Conservation (phyloP, 1,140 invertebrate genomes). For the Ceratosolen solmsi region DNA sequence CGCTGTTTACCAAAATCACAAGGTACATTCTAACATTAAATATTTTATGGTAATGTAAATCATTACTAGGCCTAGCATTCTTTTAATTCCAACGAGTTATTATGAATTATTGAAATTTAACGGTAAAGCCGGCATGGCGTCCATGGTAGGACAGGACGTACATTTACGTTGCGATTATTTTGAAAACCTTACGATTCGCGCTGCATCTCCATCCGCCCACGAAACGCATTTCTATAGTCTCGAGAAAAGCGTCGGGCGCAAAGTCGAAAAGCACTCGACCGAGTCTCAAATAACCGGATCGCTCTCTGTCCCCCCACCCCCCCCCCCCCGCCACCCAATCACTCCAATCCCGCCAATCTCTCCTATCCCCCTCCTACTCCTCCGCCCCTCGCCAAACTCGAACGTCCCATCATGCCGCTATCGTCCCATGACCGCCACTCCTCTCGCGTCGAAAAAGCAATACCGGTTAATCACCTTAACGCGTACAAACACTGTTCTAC, state of each 20-base stretch:
- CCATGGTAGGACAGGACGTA: background rate
- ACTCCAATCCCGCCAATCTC: too few relatives aligned
- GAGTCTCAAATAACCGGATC: background rate
- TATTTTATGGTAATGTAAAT: background rate
- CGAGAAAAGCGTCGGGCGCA: background rate
- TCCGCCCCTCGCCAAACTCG: background rate
- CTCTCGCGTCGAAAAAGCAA: conserved; percentile 1
- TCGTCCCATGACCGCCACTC: too few relatives aligned
- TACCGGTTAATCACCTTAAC: conserved; percentile 23
- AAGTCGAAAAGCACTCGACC: background rate
- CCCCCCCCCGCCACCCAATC: background rate
- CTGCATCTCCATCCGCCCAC: background rate
- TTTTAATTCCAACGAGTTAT: background rate
- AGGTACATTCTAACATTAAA: background rate
- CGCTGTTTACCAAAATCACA: background rate
- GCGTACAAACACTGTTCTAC: background rate
- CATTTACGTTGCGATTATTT: background rate
- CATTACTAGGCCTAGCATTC: background rate
- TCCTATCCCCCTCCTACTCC: background rate
- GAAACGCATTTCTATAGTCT: background rate
- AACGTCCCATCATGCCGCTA: too few relatives aligned
- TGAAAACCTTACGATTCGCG: background rate
- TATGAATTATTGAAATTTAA: background rate
- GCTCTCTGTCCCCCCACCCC: background rate
- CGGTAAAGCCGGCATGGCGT: background rate